Percentiles rank a stretch among this genome's conserved stretches.
Evolutionary conservation across 2,888 invertebrate species (phyloP).

Genomic region (Idaea dimidiata): DNA sequence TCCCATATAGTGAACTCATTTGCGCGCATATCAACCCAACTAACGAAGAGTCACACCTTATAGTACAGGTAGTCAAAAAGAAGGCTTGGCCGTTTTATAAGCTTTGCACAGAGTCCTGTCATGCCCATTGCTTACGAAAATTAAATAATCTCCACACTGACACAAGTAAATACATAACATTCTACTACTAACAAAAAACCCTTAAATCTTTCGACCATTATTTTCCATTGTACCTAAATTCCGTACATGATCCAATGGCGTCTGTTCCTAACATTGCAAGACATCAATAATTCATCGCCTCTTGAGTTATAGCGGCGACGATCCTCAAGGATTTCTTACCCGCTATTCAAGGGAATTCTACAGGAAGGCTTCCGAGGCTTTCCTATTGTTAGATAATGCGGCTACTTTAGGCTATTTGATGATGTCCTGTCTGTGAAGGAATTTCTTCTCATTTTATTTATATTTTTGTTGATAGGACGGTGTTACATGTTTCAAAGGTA

Average conservation of each 20-base stretch:
- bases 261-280: slow-evolving; percentile 30
- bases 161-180: background rate
- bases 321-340: slow-evolving; percentile 53
- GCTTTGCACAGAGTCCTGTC: no score
- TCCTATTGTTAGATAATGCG: slow-evolving; percentile 21
- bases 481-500: background rate
- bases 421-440: slow-evolving; percentile 8
- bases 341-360: slow-evolving; percentile 9
- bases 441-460: slow-evolving; percentile 14
- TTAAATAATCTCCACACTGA: no score
- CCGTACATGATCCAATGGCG: slow-evolving; percentile 26
- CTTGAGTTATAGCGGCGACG: slow-evolving; percentile 59
- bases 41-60: no score
- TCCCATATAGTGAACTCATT: no score
- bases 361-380: slow-evolving; percentile 16
- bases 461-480: background rate
- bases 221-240: slow-evolving; percentile 2
- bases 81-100: no score
- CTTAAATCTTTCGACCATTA: background rate
- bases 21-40: no score
- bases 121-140: no score
- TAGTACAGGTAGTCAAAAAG: no score
- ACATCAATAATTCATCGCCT: slow-evolving; percentile 68
- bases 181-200: background rate
- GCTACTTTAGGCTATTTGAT: slow-evolving; percentile 15